Conservation (phyloP, 2,113 vertebrate genomes). For the Arothron firmamentum region DNA sequence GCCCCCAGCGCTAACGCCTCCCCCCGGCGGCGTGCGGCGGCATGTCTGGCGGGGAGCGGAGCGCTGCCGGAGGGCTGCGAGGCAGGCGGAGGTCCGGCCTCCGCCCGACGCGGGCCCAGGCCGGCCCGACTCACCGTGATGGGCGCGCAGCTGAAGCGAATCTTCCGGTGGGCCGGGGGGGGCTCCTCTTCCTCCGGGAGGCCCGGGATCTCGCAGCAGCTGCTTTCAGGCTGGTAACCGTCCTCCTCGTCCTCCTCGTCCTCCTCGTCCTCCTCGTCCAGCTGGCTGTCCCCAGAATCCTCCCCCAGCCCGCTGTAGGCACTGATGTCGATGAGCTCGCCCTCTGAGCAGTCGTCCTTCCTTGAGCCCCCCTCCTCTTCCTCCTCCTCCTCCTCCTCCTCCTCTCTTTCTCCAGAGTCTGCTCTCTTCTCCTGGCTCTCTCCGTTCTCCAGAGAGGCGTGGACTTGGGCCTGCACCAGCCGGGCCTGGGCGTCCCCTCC, state of each 20-base stretch:
- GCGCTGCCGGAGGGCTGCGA: no score
- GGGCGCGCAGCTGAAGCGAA: slow-evolving; percentile 88
- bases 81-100: no score
- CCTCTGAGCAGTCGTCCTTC: slow-evolving; percentile 94
- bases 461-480: slow-evolving; percentile 72
- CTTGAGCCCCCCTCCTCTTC: slow-evolving; percentile 81
- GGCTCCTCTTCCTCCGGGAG: slow-evolving; percentile 89
- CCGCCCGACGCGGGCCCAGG: no score
- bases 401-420: slow-evolving; percentile 41
- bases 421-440: slow-evolving; percentile 40
- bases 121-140: slow-evolving; percentile 88
- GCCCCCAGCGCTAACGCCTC: no score
- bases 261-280: slow-evolving; percentile 94
- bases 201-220: slow-evolving; percentile 87
- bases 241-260: slow-evolving; percentile 86
- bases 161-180: slow-evolving; percentile 81
- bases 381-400: slow-evolving; percentile 64
- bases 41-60: no score
- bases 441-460: slow-evolving; percentile 75
- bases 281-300: slow-evolving; percentile 91
- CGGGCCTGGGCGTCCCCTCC: slow-evolving; percentile 40
- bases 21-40: no score
- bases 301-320: slow-evolving; percentile 95
- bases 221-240: slow-evolving; percentile 79
- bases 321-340: slow-evolving; percentile 94